These are phyloP conservation scores for Serilophus lunatus DNA, from an alignment of 2,113 vertebrate species.

Conservation along the genomic window DNA sequence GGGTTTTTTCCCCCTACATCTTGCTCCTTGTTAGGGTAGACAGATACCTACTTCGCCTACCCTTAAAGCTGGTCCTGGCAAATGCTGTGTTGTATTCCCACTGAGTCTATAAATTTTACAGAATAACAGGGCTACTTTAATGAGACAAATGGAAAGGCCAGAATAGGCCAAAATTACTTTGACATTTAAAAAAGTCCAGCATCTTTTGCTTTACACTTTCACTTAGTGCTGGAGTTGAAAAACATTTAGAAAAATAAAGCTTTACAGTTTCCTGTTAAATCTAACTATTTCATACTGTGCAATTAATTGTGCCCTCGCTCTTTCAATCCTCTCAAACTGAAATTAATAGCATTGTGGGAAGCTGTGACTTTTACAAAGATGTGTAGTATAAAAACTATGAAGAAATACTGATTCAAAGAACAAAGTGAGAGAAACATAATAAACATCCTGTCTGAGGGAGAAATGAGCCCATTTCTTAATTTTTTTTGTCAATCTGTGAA, in stretches of 20 bases:
- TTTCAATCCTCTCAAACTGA: conserved; percentile 28
- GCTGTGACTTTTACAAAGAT: conserved; percentile 25
- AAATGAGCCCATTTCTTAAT: not conserved
- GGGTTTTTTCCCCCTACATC: not conserved
- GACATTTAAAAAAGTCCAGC: conserved; percentile 36
- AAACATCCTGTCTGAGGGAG: not conserved
- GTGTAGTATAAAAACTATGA: conserved; percentile 1
- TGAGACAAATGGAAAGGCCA: not conserved
- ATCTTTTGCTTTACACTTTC: not conserved
- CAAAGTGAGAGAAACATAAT: not conserved
- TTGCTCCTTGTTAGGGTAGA: not conserved
- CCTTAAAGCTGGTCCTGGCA: not conserved
- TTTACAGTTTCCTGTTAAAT: conserved; percentile 17
- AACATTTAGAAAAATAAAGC: conserved; percentile 17
- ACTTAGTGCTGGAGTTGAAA: not conserved
- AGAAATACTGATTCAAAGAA: conserved; percentile 21
- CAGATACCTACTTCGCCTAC: not conserved
- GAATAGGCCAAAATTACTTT: conserved; percentile 19
- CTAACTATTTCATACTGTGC: conserved; percentile 8
- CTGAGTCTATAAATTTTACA: not conserved
- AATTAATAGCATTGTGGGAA: conserved; percentile 41
- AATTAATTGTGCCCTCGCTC: conserved; percentile 42
- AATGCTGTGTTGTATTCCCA: not conserved
- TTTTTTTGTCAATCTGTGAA: not conserved
- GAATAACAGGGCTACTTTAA: conserved; percentile 38